A percentile compares a stretch with the other conserved stretches of the same genome.
Conservation (phyloP, 35 echinoderm and acorn worm species). For the Stichopus chloronotus region DNA sequence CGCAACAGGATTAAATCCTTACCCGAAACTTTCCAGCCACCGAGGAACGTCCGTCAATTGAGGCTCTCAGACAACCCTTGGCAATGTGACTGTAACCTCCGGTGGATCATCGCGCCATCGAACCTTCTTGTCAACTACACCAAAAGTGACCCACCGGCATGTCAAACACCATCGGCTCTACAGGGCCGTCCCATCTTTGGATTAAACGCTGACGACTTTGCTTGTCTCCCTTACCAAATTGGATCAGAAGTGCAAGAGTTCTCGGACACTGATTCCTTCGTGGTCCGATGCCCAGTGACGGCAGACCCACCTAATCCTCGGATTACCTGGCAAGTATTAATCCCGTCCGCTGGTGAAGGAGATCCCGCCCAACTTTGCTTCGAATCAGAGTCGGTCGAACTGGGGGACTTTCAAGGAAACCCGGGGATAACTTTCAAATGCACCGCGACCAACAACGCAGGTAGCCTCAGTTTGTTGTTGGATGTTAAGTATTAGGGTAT, state of each 20-base stretch:
- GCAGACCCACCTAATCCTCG: not conserved
- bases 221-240: constrained; percentile 16
- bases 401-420: not conserved
- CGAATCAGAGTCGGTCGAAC: constrained; percentile 17
- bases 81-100: constrained; percentile 31
- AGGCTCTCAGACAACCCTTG: constrained; percentile 30
- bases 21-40: not conserved
- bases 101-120: not conserved
- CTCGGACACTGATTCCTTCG: constrained; percentile 15
- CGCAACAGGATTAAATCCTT: not conserved
- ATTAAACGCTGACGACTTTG: not conserved
- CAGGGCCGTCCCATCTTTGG: constrained; percentile 24
- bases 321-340: constrained; percentile 9
- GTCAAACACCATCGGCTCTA: not conserved
- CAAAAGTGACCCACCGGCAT: not conserved
- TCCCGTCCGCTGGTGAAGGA: not conserved
- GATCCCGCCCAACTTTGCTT: constrained; percentile 39
- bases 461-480: not conserved
- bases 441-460: constrained; percentile 35
- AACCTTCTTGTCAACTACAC: constrained; percentile 31
- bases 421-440: constrained; percentile 32
- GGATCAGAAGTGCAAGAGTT: constrained; percentile 16
- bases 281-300: constrained; percentile 30
- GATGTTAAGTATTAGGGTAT: not conserved
- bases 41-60: not conserved